Percentiles rank a stretch among this genome's conserved stretches.
These are phyloP conservation scores for Diceros bicornis DNA, from an alignment of 2,797 vertebrate species.

Conservation along the genomic window DNA sequence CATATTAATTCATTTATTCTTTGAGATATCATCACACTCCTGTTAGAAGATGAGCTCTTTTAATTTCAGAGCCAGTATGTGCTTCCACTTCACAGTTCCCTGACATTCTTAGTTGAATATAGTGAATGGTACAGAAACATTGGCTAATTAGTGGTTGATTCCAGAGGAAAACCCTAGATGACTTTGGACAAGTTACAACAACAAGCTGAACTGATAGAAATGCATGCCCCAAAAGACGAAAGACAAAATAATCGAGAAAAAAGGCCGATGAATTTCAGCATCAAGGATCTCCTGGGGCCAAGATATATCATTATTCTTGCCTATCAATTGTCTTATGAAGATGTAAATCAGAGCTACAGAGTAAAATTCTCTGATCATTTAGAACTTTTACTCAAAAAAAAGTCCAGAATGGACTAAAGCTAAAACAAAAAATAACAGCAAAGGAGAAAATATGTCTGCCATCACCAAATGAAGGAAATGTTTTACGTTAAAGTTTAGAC, in stretches of 20 bases:
- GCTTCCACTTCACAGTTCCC: slow-evolving; percentile 31
- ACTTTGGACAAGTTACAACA: slow-evolving; percentile 46
- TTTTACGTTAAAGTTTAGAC: background rate
- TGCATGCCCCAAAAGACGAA: background rate
- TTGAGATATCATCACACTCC: background rate
- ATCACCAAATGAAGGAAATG: background rate
- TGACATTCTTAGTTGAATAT: slow-evolving; percentile 53
- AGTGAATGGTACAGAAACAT: slow-evolving; percentile 45
- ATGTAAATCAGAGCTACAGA: background rate
- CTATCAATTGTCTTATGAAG: background rate
- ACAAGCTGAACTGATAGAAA: slow-evolving; percentile 53
- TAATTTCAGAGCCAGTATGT: slow-evolving; percentile 51
- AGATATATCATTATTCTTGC: background rate
- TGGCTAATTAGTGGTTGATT: slow-evolving; percentile 72
- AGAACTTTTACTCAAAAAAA: background rate
- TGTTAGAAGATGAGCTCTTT: slow-evolving; percentile 42
- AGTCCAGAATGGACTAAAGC: background rate
- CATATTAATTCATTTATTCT: slow-evolving; percentile 24
- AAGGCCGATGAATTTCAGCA: background rate
- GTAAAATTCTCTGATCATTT: background rate
- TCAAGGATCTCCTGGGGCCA: background rate
- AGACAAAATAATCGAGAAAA: slow-evolving; percentile 28
- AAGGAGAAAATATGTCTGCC: background rate
- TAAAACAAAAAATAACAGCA: background rate
- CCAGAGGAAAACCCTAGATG: slow-evolving; percentile 14